These are phyloP conservation scores for Crocuta crocuta DNA, from an alignment of 2,113 vertebrate genomes.

Conservation along the genomic window DNA sequence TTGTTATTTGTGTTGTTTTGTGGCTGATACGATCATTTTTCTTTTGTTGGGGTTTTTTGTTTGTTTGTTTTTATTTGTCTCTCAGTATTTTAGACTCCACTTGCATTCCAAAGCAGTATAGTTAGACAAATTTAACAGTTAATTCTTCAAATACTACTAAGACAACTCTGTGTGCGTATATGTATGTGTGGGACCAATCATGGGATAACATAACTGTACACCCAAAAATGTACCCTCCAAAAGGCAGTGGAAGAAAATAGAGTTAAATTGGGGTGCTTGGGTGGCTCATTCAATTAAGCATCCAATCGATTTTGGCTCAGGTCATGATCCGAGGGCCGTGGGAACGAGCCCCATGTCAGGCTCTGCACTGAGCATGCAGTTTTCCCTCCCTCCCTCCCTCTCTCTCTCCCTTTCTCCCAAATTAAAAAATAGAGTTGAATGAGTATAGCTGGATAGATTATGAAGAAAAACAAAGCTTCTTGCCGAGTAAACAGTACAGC, in stretches of 20 bases:
- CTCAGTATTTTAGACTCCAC: not conserved
- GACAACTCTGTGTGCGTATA: not conserved
- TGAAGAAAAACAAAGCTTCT: not conserved
- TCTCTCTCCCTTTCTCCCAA: no score
- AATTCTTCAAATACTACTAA: not conserved
- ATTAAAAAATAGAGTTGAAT: no score
- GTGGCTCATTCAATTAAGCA: no score
- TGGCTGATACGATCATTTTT: not conserved
- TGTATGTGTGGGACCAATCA: not conserved
- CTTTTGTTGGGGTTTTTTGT: not conserved
- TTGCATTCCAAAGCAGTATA: not conserved
- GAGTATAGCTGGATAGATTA: accelerated
- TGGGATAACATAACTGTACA: not conserved
- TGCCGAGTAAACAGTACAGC: not conserved
- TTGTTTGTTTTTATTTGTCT: not conserved
- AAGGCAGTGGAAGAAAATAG: not conserved
- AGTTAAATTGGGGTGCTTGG: not conserved
- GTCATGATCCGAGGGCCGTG: no score
- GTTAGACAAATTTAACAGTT: not conserved
- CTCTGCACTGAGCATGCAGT: no score
- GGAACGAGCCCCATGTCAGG: no score
- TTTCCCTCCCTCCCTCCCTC: no score
- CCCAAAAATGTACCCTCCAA: not conserved
- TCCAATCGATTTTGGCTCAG: no score
- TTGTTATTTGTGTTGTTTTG: not conserved